Evolutionary conservation across 2,888 invertebrate genomes (phyloP).

Genomic region (Phlogophora meticulosa): DNA sequence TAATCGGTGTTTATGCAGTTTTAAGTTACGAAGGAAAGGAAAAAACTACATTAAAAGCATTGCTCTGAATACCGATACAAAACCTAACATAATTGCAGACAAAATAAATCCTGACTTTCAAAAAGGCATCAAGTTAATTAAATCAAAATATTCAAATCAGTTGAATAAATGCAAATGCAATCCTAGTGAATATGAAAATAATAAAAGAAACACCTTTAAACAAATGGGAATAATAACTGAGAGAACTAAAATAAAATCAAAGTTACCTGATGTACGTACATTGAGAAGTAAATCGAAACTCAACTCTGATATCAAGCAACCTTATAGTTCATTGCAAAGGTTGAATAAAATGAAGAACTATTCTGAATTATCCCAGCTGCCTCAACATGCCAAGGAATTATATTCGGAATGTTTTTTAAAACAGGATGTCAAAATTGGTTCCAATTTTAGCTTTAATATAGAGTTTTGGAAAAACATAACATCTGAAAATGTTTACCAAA

Average conservation of each 20-base stretch:
- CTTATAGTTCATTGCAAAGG: constrained; percentile 5
- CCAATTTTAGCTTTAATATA: constrained; percentile 48
- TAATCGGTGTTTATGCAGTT: constrained; percentile 15
- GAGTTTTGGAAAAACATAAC: constrained; percentile 25
- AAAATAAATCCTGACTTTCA: not conserved
- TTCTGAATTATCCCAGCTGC: constrained; percentile 11
- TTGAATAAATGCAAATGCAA: not conserved
- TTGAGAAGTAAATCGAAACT: constrained; percentile 15
- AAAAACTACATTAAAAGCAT: constrained; percentile 8
- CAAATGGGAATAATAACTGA: not conserved
- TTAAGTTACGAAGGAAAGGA: constrained; percentile 20
- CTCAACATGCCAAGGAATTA: constrained; percentile 6
- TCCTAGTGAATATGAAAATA: not conserved
- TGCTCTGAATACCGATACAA: constrained; percentile 12
- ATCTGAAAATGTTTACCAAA: constrained; percentile 1
- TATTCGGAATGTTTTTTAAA: constrained; percentile 9
- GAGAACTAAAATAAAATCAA: constrained; percentile 33
- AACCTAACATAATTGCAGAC: not conserved
- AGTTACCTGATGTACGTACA: constrained; percentile 28
- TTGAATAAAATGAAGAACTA: constrained; percentile 21
- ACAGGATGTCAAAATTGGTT: constrained; percentile 19
- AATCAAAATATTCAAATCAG: constrained; percentile 3
- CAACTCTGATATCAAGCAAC: constrained; percentile 23
- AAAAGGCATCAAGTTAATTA: not conserved
- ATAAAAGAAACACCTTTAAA: constrained; percentile 14